Evolutionary conservation across 1,140 invertebrate species (phyloP), one percentile per base, ranked within the genome.

Genomic region (Fopius arisanus): DNA sequence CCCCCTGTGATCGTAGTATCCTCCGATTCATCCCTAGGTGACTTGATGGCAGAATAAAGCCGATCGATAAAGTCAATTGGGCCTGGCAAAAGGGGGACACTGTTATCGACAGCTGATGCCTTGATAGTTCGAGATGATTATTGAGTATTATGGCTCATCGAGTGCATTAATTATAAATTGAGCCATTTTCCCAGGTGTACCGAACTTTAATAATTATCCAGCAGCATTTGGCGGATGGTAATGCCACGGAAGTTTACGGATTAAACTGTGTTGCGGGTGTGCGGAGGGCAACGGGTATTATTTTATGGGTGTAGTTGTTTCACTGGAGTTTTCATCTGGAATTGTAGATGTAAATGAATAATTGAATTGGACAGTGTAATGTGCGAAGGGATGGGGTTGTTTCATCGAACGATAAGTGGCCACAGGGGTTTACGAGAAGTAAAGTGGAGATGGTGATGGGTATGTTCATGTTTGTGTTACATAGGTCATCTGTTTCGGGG

Each of bases 321-420:
- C 9, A 59, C 54, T 59, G 54, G 21, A 59, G 54, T 59, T 59
- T 59, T 59, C 54, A 59, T 59, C 54, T 59, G 23, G 26, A 59
- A 59, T 28, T 59, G 54, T 5, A 59, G 54, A 59, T 59, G 54
- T 28, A 59, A 59, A 59, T 59, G 54, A 59, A 59, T 59, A 59
- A 59, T 59, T 59, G 54, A 59, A 59, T 59, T 26, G 19, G 54
- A 59, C 19, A 59, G 7, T 59, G 21, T 59, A 59, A 59, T 59
- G 23, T 19, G 19, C 54, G 54, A 59, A 23, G 54, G 19, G 54
- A 1, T 26, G 54, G 54, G 19, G 54, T 2, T 26, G 54, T 59
- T 28, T 28, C 19, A 23, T 59, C 21, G 54, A 59, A 59, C 21
- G 54, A 59, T 59, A 59, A 59, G 54, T 59, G 54, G 54, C 23